These are phyloP conservation scores for Apotomis capreana DNA, from an alignment of 2,888 invertebrate species.

Conservation along the genomic window DNA sequence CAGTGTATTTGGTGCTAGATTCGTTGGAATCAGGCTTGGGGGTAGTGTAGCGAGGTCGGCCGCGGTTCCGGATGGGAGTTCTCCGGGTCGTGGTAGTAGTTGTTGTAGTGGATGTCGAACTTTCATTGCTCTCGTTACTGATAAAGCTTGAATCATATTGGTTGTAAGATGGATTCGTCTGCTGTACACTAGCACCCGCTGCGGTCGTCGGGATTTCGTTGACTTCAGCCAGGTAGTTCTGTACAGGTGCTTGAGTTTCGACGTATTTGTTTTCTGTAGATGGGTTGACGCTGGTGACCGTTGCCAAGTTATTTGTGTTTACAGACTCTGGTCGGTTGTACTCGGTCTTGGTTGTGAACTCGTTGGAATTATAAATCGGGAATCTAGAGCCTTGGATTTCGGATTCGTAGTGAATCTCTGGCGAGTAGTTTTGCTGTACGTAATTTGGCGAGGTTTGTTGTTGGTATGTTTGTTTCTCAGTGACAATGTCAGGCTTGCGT, in stretches of 20 bases:
- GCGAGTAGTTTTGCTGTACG: conserved; percentile 69
- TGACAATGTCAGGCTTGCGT: conserved; percentile 56
- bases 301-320: conserved; percentile 47
- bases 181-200: conserved; percentile 50
- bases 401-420: conserved; percentile 73
- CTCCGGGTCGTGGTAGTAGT: conserved; percentile 70
- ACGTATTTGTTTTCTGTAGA: conserved; percentile 53
- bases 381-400: conserved; percentile 64
- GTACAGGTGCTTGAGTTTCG: conserved; percentile 54
- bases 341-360: conserved; percentile 61
- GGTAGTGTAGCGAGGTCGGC: conserved; percentile 73
- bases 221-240: conserved; percentile 54
- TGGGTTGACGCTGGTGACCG: conserved; percentile 45
- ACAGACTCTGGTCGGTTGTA: conserved; percentile 24
- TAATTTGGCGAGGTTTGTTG: conserved; percentile 65
- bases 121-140: conserved; percentile 54
- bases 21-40: conserved; percentile 72
- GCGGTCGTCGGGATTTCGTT: conserved; percentile 54
- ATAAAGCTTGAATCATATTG: conserved; percentile 59
- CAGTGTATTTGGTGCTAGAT: conserved; percentile 65
- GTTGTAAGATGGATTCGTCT: conserved; percentile 59
- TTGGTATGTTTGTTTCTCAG: conserved; percentile 60
- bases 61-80: conserved; percentile 64
- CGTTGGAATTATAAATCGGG: conserved; percentile 61
- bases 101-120: conserved; percentile 58